Evolutionary conservation across 2,888 invertebrate genomes (phyloP), one percentile per base, ranked within the genome.

Genomic region (Yponomeuta evonymella): DNA sequence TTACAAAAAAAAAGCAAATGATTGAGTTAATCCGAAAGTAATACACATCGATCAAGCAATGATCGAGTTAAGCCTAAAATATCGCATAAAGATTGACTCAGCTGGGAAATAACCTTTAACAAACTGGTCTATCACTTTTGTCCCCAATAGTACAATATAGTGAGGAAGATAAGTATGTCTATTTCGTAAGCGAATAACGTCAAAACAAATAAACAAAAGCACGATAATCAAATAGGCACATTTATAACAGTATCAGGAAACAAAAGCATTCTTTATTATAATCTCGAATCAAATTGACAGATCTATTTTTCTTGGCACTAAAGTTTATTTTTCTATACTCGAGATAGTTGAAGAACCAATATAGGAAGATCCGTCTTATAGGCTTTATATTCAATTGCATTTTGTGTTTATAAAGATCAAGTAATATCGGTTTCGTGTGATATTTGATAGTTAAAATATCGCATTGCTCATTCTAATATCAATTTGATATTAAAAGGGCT

Each of bases 251-350:
- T 72, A 72, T 75, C 74, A 73, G 72, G 72, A 81, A 81, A 82
- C 79, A 83, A 83, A 82, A 48, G 63, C 68, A 70, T 72, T 70
- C 70, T 72, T 70, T 72, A 83, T 83, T 78, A 78, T 79, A 64
- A 76, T 77, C 78, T 75, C 72, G 74, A 72, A 73, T 72, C 69
- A 74, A 74, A 80, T 78, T 82, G 83, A 82, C 83, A 79, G 77
- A 76, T 79, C 82, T 79, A 83, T 83, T 79, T 79, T 79, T 83
- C 82, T 80, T 76, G 74, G 73, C 75, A 74, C 74, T 75, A 76
- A 77, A 75, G 48, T 68, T 68, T 51, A 68, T 68, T 58, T 70
- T 65, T 63, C 58, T 23, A 30, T 36, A 33, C 51, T 3, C 15
- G 5, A 58, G 51, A 58, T 58, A 5, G 15, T 58, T 58, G 51